Conservation (phyloP, 2,888 invertebrate species). For the Pediacus dermestoides region DNA sequence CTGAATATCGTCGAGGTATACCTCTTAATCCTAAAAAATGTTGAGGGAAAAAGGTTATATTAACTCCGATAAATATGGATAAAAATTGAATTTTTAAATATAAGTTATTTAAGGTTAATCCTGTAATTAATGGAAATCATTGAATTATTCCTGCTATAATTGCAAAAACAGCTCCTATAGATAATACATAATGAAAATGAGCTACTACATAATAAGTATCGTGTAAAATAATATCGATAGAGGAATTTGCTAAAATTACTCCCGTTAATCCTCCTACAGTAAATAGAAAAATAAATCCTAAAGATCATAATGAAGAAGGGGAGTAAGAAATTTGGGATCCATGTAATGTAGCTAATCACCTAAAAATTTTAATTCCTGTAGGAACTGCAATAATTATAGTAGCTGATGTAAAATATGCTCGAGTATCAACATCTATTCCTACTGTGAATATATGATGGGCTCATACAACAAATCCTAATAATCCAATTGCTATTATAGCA, state of each 20-base stretch:
- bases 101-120: conserved; percentile 21
- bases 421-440: conserved; percentile 78
- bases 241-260: conserved; percentile 68
- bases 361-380: conserved; percentile 81
- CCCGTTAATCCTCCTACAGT: conserved; percentile 71
- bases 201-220: conserved; percentile 84
- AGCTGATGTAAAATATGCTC: conserved; percentile 79
- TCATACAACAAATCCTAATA: conserved; percentile 81
- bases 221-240: conserved; percentile 72
- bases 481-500: conserved; percentile 78
- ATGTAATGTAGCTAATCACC: conserved; percentile 68
- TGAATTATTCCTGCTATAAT: conserved; percentile 71
- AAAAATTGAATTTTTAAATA: conserved; percentile 65
- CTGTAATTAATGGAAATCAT: conserved; percentile 60
- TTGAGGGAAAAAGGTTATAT: conserved; percentile 77
- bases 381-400: conserved; percentile 86
- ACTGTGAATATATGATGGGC: conserved; percentile 84
- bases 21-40: conserved; percentile 69
- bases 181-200: conserved; percentile 78
- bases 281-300: conserved; percentile 77
- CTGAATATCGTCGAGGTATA: conserved; percentile 72
- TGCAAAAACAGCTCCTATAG: conserved; percentile 76
- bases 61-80: conserved; percentile 71
- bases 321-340: conserved; percentile 61
- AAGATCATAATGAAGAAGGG: conserved; percentile 60